Evolutionary conservation across 2,888 invertebrate species (phyloP).

Genomic region (Geotrupes spiniger): DNA sequence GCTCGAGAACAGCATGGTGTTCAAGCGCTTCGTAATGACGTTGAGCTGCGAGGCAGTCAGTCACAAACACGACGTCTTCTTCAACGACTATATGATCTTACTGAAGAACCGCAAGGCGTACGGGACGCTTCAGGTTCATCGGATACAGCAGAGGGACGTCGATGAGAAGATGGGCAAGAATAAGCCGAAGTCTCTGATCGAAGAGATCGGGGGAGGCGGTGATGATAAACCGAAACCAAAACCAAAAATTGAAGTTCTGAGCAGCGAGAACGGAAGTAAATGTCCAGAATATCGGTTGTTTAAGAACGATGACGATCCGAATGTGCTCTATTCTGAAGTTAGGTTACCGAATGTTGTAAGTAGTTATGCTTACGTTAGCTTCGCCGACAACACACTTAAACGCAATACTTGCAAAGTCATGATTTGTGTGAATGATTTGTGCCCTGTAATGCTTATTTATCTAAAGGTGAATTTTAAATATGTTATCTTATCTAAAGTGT

Average conservation of each 20-base stretch:
- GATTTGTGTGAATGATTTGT: too few species aligned
- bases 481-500: too few species aligned
- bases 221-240: conserved; percentile 32
- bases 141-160: conserved; percentile 69
- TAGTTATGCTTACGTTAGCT: too few species aligned
- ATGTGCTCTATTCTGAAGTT: conserved; percentile 61
- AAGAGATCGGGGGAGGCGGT: background rate
- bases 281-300: conserved; percentile 60
- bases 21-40: conserved; percentile 76
- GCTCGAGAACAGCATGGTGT: conserved; percentile 66
- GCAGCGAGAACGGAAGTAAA: conserved; percentile 38
- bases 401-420: too few species aligned
- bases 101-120: conserved; percentile 72
- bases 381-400: too few species aligned
- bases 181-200: conserved; percentile 1
- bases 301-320: conserved; percentile 54
- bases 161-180: conserved; percentile 55
- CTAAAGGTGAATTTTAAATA: too few species aligned
- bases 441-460: too few species aligned
- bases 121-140: conserved; percentile 71
- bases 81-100: conserved; percentile 65
- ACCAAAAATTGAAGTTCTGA: conserved; percentile 41
- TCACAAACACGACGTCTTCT: conserved; percentile 71
- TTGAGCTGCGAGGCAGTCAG: conserved; percentile 76
- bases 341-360: conserved; percentile 54